Percentiles rank a stretch among this genome's conserved stretches.
These are phyloP conservation scores for Tinea semifulvella DNA, from an alignment of 2,888 invertebrate species.

Conservation along the genomic window DNA sequence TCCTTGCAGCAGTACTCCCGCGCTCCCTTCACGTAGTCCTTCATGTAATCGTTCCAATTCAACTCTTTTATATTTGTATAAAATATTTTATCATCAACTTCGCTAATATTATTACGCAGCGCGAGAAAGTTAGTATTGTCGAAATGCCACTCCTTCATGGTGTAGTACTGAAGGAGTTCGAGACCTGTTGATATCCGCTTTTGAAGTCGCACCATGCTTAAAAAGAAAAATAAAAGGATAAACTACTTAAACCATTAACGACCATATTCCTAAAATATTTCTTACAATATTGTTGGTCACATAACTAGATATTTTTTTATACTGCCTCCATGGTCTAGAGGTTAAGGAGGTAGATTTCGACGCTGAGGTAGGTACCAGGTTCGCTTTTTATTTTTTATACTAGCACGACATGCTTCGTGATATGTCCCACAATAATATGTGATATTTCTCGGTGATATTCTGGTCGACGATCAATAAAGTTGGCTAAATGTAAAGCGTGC, in stretches of 20 bases:
- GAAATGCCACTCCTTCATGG: constrained; percentile 84
- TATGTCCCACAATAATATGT: too few relatives aligned
- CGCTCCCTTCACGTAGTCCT: constrained; percentile 79
- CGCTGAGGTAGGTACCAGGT: too few relatives aligned
- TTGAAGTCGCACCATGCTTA: constrained; percentile 72
- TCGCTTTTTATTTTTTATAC: too few relatives aligned
- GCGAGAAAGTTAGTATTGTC: constrained; percentile 68
- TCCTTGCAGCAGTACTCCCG: constrained; percentile 87
- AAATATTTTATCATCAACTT: constrained; percentile 70
- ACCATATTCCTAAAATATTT: background rate
- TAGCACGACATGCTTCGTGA: too few relatives aligned
- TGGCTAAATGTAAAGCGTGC: too few relatives aligned
- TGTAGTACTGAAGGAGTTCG: constrained; percentile 81
- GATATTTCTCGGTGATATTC: too few relatives aligned
- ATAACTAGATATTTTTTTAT: too few relatives aligned
- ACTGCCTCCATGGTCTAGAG: too few relatives aligned
- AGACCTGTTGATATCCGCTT: constrained; percentile 70
- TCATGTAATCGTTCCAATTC: constrained; percentile 20
- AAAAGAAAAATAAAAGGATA: constrained; percentile 39
- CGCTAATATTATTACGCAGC: constrained; percentile 57
- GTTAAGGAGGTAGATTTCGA: too few relatives aligned
- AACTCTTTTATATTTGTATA: constrained; percentile 50
- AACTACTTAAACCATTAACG: background rate
- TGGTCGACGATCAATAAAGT: too few relatives aligned
- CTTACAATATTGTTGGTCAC: too few relatives aligned